phyloP scores from a whole-genome alignment of 2,113 vertebrate species.

The Sardina pilchardus region DNA sequence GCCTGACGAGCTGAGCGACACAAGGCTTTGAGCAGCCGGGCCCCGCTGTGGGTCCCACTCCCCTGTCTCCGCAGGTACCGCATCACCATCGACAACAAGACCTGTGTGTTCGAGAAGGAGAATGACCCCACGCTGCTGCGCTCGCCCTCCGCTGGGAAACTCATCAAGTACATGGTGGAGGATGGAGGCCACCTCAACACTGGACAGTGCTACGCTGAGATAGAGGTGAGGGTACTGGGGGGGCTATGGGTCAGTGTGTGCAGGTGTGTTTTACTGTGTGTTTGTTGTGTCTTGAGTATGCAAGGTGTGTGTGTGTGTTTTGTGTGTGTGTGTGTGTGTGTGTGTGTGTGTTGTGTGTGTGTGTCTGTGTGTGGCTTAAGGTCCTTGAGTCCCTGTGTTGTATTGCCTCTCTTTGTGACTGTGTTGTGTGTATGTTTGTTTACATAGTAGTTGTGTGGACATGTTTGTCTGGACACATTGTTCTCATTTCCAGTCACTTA shows the following conservation, averaged over 20 bases:
- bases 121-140: slow-evolving; percentile 94
- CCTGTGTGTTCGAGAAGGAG: slow-evolving; percentile 97
- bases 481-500: too few species aligned
- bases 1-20: neutral
- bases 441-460: neutral
- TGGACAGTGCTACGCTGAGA: slow-evolving; percentile 96
- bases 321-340: neutral
- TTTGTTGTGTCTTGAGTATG: neutral
- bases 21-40: neutral
- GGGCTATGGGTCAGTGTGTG: neutral
- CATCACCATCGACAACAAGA: slow-evolving; percentile 98
- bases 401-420: neutral
- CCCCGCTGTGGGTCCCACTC: neutral
- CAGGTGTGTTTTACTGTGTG: neutral
- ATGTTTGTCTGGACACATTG: neutral
- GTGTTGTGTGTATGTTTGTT: neutral
- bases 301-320: too few species aligned
- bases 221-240: slow-evolving; percentile 75
- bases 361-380: neutral
- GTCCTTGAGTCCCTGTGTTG: neutral
- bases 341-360: neutral
- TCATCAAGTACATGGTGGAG: slow-evolving; percentile 95
- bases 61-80: slow-evolving; percentile 79
- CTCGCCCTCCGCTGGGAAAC: slow-evolving; percentile 92
- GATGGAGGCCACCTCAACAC: slow-evolving; percentile 95